phyloP scores from a whole-genome alignment of 2,797 vertebrate genomes.

The Sebastes jordani region DNA sequence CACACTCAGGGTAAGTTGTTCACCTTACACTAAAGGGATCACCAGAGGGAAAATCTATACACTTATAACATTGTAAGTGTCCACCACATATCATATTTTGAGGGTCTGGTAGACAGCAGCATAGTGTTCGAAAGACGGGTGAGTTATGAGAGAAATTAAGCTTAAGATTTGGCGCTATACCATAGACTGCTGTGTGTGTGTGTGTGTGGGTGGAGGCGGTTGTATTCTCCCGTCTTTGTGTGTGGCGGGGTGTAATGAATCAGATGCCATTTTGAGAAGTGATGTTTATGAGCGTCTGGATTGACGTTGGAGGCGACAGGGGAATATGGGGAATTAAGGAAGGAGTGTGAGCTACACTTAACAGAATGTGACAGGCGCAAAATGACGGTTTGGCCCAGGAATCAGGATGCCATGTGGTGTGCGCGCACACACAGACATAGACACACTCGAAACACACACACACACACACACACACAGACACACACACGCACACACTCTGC shows the following conservation, averaged over 20 bases:
- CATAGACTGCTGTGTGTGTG: constrained; percentile 5
- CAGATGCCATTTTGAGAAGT: constrained; percentile 68
- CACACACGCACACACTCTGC: not conserved
- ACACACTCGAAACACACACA: not conserved
- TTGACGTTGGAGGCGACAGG: constrained; percentile 53
- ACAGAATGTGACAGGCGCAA: constrained; percentile 74
- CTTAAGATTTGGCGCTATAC: constrained; percentile 23
- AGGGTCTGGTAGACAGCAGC: not conserved
- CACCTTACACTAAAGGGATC: not conserved
- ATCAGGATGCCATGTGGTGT: constrained; percentile 23
- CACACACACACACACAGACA: not conserved
- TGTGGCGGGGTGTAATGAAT: constrained; percentile 69
- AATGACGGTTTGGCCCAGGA: constrained; percentile 74
- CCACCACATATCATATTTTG: not conserved
- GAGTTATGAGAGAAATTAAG: constrained; percentile 24
- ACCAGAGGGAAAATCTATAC: not conserved
- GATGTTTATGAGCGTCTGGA: constrained; percentile 67
- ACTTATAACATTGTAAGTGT: not conserved
- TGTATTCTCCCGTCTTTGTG: constrained; percentile 30
- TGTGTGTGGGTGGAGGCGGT: constrained; percentile 22
- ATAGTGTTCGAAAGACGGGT: constrained; percentile 20
- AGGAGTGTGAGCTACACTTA: constrained; percentile 65
- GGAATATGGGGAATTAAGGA: constrained; percentile 62
- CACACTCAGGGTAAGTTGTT: not conserved
- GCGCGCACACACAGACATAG: not conserved